Evolutionary conservation across 2,888 invertebrate species (phyloP).

Genomic region (Chrysomela aeneicollis): DNA sequence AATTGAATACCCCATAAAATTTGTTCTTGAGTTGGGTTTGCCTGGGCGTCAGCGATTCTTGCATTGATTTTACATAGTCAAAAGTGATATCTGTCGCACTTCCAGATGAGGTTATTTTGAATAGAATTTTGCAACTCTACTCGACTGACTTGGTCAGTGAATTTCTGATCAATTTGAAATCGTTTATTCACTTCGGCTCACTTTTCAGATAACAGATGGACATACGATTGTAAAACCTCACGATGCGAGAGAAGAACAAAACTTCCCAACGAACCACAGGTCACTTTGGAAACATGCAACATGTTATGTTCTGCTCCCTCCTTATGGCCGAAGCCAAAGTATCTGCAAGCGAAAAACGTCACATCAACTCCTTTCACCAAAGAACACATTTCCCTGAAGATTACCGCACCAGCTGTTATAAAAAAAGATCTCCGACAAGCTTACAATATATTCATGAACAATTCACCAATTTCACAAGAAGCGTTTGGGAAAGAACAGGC

Average conservation of each 20-base stretch:
- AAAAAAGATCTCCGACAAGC: conserved; percentile 61
- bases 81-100: too few species aligned
- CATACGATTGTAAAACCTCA: conserved; percentile 72
- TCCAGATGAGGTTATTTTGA: too few species aligned
- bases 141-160: too few species aligned
- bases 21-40: too few species aligned
- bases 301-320: conserved; percentile 75
- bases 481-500: conserved; percentile 12
- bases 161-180: too few species aligned
- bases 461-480: conserved; percentile 32
- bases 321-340: conserved; percentile 80
- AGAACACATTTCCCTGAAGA: conserved; percentile 62
- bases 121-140: too few species aligned
- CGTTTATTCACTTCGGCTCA: too few species aligned
- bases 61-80: too few species aligned
- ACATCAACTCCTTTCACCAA: conserved; percentile 67
- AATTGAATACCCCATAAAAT: too few species aligned
- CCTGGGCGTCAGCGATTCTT: too few species aligned
- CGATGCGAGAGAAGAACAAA: conserved; percentile 67
- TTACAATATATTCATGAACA: conserved; percentile 60
- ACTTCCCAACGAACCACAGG: conserved; percentile 57
- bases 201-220: conserved; percentile 62
- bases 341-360: conserved; percentile 67
- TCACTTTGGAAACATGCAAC: conserved; percentile 73
- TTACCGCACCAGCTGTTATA: conserved; percentile 59